Evolutionary conservation across 2,888 invertebrate genomes (phyloP), one percentile per base, ranked within the genome.

Genomic region (Cataglyphis livida): DNA sequence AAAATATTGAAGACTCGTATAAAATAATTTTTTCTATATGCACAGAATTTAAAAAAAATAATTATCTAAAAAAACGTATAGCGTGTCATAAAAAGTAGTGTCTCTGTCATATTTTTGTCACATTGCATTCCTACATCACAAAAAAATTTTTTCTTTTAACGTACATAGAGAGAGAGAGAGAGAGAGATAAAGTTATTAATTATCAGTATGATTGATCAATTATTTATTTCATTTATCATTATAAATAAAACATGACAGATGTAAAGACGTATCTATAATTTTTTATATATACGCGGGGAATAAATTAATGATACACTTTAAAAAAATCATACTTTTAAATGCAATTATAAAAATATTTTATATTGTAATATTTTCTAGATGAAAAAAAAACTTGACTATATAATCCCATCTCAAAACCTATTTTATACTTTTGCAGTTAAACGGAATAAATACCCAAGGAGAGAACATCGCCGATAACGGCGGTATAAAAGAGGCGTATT

Each of bases 391-490:
- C 15, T 21, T 51, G 57, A 3, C 6, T 10, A 3, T 48, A 51
- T n/a, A 18, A 48, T 44, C 44, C 18, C 44, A 44, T 51, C 7
- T n/a, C 4, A 51, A n/a, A 70, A 70, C 25, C 18, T 41, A 32
- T 73, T 41, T 62, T 61, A 51, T 7, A 1, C 18, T 84, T 86
- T 94, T 95, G 25, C 94, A 98, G 98, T 94, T 99, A 75, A 98
- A 98, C 92, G 99, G 99, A 73, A 96, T 98, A 83, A 98, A 98
- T 92, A 98, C 98, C 0, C 98, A 98, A 95, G 98, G 98, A 18
- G 99, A 99, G 94, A 99, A 99, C 94, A 99, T 99, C 82, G 99
- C 99, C 0, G 99, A 99, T 94, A 99, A 98, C 93, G 98, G 98
- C 2, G 99, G 98, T 0, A 96, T 98, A 87, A 98, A 98, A 93